Conservation (phyloP, 2,888 invertebrate species). For the Metellina segmentata region DNA sequence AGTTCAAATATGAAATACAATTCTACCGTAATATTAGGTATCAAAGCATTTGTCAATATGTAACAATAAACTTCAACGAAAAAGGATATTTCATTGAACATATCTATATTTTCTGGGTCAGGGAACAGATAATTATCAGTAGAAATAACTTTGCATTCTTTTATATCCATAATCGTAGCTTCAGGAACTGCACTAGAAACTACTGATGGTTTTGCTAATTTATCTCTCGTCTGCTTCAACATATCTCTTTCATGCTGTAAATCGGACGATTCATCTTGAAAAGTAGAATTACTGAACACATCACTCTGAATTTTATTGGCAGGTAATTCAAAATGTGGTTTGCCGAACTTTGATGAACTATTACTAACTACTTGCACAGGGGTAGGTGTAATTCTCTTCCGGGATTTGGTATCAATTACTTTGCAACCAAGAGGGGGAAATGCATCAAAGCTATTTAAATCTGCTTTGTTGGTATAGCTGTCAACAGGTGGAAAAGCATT, state of each 20-base stretch:
- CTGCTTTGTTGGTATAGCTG: background rate
- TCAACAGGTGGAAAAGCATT: background rate
- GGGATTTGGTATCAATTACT: slow-evolving; percentile 17
- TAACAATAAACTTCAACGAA: slow-evolving; percentile 84
- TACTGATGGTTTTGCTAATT: slow-evolving; percentile 1
- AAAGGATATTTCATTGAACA: slow-evolving; percentile 83
- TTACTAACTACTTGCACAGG: slow-evolving; percentile 32
- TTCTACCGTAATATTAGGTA: slow-evolving; percentile 86
- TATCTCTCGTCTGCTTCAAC: slow-evolving; percentile 43
- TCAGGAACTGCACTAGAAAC: background rate
- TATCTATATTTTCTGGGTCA: slow-evolving; percentile 81
- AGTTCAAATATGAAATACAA: slow-evolving; percentile 86
- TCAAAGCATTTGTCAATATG: slow-evolving; percentile 85
- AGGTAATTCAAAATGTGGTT: slow-evolving; percentile 22
- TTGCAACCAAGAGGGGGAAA: slow-evolving; percentile 62
- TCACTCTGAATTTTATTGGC: slow-evolving; percentile 33
- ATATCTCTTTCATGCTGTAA: slow-evolving; percentile 64
- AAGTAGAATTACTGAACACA: slow-evolving; percentile 19
- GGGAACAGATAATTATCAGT: slow-evolving; percentile 34
- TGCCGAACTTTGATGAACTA: slow-evolving; percentile 41
- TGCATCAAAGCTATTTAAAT: slow-evolving; percentile 34
- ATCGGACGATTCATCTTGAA: slow-evolving; percentile 7
- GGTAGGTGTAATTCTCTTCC: slow-evolving; percentile 68
- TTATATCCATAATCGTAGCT: background rate
- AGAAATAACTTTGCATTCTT: background rate